Evolutionary conservation across 2,888 invertebrate genomes (phyloP).

Genomic region (Lepidonotus clava): DNA sequence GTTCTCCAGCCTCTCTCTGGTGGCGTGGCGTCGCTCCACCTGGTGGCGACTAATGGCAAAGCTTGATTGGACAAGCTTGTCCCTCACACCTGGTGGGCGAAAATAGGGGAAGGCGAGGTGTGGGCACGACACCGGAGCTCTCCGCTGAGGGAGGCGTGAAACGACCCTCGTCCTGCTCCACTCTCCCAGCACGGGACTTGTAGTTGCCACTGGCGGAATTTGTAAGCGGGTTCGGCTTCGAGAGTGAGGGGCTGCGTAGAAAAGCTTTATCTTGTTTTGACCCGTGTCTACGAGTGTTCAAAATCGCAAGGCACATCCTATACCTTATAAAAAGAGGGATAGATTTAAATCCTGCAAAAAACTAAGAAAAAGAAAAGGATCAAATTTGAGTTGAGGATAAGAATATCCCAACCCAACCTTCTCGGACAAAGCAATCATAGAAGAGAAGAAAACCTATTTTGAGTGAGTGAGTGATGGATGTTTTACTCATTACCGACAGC

Average conservation of each 20-base stretch:
- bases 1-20: neutral
- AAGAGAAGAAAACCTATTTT: too few relatives aligned
- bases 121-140: constrained; percentile 27
- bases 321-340: too few relatives aligned
- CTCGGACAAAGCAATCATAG: too few relatives aligned
- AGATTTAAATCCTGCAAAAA: too few relatives aligned
- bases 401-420: too few relatives aligned
- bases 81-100: constrained; percentile 52
- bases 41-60: constrained; percentile 49
- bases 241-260: neutral
- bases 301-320: too few relatives aligned
- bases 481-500: too few relatives aligned
- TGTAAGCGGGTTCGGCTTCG: neutral
- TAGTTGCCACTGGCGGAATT: too few relatives aligned
- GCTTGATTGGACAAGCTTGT: constrained; percentile 54
- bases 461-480: too few relatives aligned
- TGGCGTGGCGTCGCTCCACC: constrained; percentile 26
- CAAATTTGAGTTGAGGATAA: neutral
- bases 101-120: constrained; percentile 44
- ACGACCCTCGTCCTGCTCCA: neutral
- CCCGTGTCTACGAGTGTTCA: neutral
- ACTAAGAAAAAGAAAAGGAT: neutral
- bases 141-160: constrained; percentile 47
- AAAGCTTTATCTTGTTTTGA: constrained; percentile 40
- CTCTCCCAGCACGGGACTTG: constrained; percentile 3